Evolutionary conservation across 2,113 vertebrate species (phyloP), one percentile per base, ranked within the genome.

Genomic region (Panthera tigris): DNA sequence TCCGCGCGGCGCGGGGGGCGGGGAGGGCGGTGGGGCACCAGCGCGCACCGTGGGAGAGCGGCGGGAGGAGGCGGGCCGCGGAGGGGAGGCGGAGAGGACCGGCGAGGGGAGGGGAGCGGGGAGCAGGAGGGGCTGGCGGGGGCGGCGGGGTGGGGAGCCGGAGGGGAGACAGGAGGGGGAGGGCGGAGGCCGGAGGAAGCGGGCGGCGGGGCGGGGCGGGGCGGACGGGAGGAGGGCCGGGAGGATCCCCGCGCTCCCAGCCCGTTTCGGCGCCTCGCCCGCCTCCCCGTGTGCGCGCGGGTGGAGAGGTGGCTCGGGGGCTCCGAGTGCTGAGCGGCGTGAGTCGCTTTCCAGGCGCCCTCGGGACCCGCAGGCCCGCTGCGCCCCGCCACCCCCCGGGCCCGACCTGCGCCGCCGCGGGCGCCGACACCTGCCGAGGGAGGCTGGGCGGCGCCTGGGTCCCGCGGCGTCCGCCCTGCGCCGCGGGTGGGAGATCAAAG

Each of bases 1-100:
- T 63, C 93, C 0, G 41, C 33, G 66, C 74, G 1, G 85, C 65
- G 79, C 89, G 45, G 76, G 94, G 94, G 97, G 96, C 80, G 92
- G 97, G 74, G 95, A 48, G 65, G 84, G 87, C 16, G 48, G 78
- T 36, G 29, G 73, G 73, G 74, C 91, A 9, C 87, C 83, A 21
- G 96, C 91, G 57, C 8, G 82, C 81, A 55, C 84, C 69, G 50
- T 61, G 94, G 94, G 97, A 96, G 95, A 76, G 83, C 71, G 0
- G 48, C 25, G 12, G 55, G 74, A 16, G 8, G 36, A 52, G 83
- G 69, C 52, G 31, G 55, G 23, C 23, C 14, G 8, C 6, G 31
- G 4, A 18, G 52, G 19, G 19, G 48, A 31, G 74, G 50, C 48
- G 33, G 9, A 33, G 52, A 36, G 48, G 48, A 15, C 1, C 19